Base-by-base conservation (phyloP, 2,888 invertebrate genomes). In the Tenthredo distinguenda region DNA sequence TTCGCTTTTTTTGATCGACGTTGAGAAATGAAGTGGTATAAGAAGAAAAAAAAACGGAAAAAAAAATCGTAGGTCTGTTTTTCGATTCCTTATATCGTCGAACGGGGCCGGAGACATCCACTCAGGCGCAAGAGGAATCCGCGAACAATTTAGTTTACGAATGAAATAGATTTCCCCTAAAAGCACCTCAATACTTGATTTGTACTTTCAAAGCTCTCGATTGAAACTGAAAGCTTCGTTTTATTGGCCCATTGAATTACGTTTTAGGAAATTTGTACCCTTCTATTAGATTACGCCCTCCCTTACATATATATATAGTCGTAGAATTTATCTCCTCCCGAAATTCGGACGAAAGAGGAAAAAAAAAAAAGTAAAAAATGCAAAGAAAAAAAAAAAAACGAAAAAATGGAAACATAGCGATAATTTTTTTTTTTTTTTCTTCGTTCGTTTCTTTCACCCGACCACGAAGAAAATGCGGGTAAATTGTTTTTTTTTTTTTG, bases 181-280 rank as follows among this genome's bases (percentile, higher is more conserved):
- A 50, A 77, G 77, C 83, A 83, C 83, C 83, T 50, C 85, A 50
- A 79, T 50, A 77, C 85, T 85, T 58, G 55, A 82, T 85, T 71
- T 71, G 47, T 47, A 50, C 72, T 82, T 81, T 72, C 84, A 71
- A 71, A 50, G 43, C 71, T 43, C 71, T 55, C 85, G 72, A 85
- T 77, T 77, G 43, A 68, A 82, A 85, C 85, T 85, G 71, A 85
- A 85, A 85, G 85, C 85, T 58, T 55, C 71, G 26, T 71, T 83
- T 83, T 83, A 71, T 83, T 83, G 68, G 68, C n/a, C 83, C 68
- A 83, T 83, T 50, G 83, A 83, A 68, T 83, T 83, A 68, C 83
- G 50, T 71, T 85, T 82, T 68, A 71, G 6, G 15, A 71, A 43
- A 85, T 82, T 85, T 26, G 50, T n/a, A 34, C 21, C 40, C 31